Conservation (phyloP, 2,797 vertebrate genomes). For the Leptoclinus maculatus region DNA sequence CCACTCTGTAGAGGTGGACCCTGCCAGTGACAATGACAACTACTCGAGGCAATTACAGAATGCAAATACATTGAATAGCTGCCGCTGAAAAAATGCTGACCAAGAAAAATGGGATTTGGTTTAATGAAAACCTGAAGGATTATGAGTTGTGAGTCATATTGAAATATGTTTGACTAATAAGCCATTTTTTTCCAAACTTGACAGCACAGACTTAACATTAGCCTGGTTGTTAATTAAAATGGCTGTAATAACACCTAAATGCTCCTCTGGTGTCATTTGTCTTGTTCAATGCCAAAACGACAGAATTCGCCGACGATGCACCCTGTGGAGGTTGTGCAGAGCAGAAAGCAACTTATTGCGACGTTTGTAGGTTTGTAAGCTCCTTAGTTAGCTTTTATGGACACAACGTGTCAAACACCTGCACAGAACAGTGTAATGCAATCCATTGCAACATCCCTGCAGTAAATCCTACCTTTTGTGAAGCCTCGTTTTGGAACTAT, state of each 20-base stretch:
- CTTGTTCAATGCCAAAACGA: not conserved
- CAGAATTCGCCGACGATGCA: not conserved
- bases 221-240: not conserved
- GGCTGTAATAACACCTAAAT: not conserved
- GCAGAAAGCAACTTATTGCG: not conserved
- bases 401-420: constrained; percentile 8
- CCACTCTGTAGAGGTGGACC: not conserved
- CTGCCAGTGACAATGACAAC: not conserved
- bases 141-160: not conserved
- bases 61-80: not conserved
- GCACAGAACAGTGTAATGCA: not conserved
- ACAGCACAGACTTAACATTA: not conserved
- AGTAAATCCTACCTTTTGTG: not conserved
- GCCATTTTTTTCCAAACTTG: not conserved
- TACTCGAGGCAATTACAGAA: not conserved
- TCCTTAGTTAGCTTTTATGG: not conserved
- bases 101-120: not conserved
- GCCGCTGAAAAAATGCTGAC: not conserved
- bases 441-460: constrained; percentile 2
- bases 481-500: not conserved
- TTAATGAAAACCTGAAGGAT: not conserved
- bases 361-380: constrained; percentile 1
- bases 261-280: not conserved
- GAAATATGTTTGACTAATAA: not conserved
- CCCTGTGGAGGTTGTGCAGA: not conserved